Base-by-base conservation (phyloP, 2,888 invertebrate genomes). In the Belgica antarctica region DNA sequence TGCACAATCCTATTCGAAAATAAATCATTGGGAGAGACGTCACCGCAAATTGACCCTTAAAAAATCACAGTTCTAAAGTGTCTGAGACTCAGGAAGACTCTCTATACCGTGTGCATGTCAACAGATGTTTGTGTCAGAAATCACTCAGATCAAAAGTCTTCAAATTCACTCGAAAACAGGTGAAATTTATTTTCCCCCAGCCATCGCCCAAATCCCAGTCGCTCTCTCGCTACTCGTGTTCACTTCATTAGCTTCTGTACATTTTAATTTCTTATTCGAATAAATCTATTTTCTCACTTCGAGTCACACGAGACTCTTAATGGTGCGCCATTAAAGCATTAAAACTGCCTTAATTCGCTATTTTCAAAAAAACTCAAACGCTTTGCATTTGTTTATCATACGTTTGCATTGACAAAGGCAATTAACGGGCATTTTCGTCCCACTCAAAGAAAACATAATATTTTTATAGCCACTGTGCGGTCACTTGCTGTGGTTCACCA, bases 401-500 rank as follows among this genome's bases (percentile, higher is more conserved):
- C 17, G n/a, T 4, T 15, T 17, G 19, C 22, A 57, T 22, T 57
- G 25, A 24, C 57, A 57, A 57, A 57, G n/a, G 46, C 41, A 63
- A 63, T 63, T 63, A 63, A 41, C 10, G 1, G 12, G 25, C n/a
- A n/a, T n/a, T n/a, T n/a, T n/a, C n/a, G n/a, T 27, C 47, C 8
- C 27, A 3, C 12, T 15, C 8, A 28, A 61, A 61, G 10, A 10
- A 34, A 62, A 34, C 27, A 31, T 19, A n/a, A n/a, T 47, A n/a
- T 22, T 47, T 68, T 68, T 27, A 57, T 66, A 27, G 28, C 52
- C 47, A 25, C 36, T n/a, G 41, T 27, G 65, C 27, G 47, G 19
- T 34, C 62, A 65, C 27, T 65, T 22, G 12, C 34, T 8, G 17
- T 22, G 52, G 46, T 7, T 41, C 24, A 4, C 5, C 57, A 57